phyloP scores from a whole-genome alignment of 2,888 invertebrate species.

The Cosmorhoe ocellata region DNA sequence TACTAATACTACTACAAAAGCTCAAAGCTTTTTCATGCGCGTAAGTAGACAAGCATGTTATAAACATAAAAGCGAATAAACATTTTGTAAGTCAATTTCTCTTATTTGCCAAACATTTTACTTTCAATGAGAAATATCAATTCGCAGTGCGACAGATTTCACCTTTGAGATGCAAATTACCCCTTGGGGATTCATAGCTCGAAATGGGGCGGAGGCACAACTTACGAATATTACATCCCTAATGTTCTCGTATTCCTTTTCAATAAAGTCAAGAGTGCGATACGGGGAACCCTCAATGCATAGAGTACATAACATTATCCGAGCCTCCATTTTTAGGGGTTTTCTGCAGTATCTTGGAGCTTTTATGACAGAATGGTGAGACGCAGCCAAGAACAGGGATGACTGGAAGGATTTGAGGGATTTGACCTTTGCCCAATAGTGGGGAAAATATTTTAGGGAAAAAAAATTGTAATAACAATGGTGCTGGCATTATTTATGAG shows the following conservation, averaged over 20 bases:
- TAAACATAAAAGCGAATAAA: slow-evolving; percentile 13
- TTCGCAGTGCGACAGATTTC: slow-evolving; percentile 35
- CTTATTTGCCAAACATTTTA: slow-evolving; percentile 33
- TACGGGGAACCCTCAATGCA: not conserved
- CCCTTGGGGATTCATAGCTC: slow-evolving; percentile 34
- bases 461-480: too few relatives aligned
- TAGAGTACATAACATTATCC: not conserved
- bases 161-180: slow-evolving; percentile 37
- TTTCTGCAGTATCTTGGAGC: too few relatives aligned
- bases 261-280: slow-evolving; percentile 18
- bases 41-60: not conserved
- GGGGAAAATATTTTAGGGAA: too few relatives aligned
- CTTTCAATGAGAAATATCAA: slow-evolving; percentile 34
- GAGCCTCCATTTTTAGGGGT: too few relatives aligned
- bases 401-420: too few relatives aligned
- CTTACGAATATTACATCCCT: slow-evolving; percentile 23
- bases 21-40: too few relatives aligned
- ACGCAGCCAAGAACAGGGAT: too few relatives aligned
- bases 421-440: too few relatives aligned
- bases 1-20: too few relatives aligned
- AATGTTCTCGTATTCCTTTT: slow-evolving; percentile 29
- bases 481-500: too few relatives aligned
- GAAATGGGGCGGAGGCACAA: slow-evolving; percentile 32
- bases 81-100: slow-evolving; percentile 24
- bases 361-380: too few relatives aligned